A percentile compares a stretch with the other conserved stretches of the same genome.
These are phyloP conservation scores for Melanotaenia parkinsoni DNA, from an alignment of 2,797 vertebrate species.

Conservation along the genomic window DNA sequence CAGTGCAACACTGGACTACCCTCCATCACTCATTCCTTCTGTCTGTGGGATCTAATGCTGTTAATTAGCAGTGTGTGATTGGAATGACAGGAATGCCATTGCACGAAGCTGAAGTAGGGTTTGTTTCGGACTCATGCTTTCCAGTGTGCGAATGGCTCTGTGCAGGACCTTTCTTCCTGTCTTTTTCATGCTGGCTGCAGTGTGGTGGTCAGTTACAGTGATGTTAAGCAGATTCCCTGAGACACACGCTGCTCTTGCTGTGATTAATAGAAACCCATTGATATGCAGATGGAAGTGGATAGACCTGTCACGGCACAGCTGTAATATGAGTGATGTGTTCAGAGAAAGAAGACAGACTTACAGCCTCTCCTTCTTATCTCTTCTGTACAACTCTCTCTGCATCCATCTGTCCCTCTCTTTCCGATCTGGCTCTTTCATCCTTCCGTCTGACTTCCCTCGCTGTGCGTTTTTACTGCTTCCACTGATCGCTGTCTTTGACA, in stretches of 20 bases:
- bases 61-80: constrained; percentile 72
- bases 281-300: constrained; percentile 67
- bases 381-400: constrained; percentile 36
- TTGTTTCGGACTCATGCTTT: constrained; percentile 52
- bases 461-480: constrained; percentile 7
- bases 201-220: constrained; percentile 40
- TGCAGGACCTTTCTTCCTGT: constrained; percentile 17
- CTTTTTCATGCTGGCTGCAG: constrained; percentile 42
- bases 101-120: constrained; percentile 52
- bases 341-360: constrained; percentile 24
- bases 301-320: constrained; percentile 44
- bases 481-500: constrained; percentile 30
- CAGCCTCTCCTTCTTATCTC: constrained; percentile 28
- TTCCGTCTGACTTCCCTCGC: constrained; percentile 14
- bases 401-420: constrained; percentile 27
- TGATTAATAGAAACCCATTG: constrained; percentile 70
- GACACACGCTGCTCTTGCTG: constrained; percentile 48
- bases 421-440: constrained; percentile 42
- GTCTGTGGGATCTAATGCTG: constrained; percentile 63
- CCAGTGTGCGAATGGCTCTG: constrained; percentile 7
- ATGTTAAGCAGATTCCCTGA: constrained; percentile 52
- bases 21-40: constrained; percentile 65
- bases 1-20: constrained; percentile 39
- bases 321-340: constrained; percentile 52
- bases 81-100: constrained; percentile 78